phyloP scores from a whole-genome alignment of 2,797 vertebrate species.

The Parauchenoglanis ngamensis region DNA sequence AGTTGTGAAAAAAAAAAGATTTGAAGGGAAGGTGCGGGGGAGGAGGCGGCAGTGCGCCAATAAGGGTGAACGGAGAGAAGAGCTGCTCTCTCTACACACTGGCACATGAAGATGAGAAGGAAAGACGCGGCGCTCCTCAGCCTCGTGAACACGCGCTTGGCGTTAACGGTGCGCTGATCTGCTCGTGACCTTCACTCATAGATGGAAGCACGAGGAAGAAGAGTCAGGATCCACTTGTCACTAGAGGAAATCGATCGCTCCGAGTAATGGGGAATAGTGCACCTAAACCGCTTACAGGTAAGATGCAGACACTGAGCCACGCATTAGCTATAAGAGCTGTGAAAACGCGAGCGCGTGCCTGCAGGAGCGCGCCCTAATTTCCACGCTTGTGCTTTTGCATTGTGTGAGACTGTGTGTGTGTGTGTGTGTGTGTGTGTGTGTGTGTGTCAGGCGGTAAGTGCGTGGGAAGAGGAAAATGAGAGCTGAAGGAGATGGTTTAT shows the following conservation, averaged over 20 bases:
- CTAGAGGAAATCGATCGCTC: constrained; percentile 65
- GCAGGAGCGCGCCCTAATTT: constrained; percentile 7
- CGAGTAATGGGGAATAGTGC: constrained; percentile 81
- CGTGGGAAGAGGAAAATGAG: constrained; percentile 26
- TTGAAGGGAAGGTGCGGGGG: constrained; percentile 59
- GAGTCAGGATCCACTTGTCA: constrained; percentile 71
- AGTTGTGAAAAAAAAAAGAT: constrained; percentile 62
- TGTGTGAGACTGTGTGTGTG: background rate
- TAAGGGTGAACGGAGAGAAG: constrained; percentile 56
- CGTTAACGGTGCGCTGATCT: constrained; percentile 39
- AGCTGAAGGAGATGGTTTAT: constrained; percentile 10
- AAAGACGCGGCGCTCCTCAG: constrained; percentile 49
- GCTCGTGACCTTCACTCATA: constrained; percentile 47
- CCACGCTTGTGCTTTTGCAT: background rate
- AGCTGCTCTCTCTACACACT: constrained; percentile 52
- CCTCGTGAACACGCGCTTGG: constrained; percentile 17
- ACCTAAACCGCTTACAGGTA: constrained; percentile 80
- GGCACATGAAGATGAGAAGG: constrained; percentile 58
- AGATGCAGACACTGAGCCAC: constrained; percentile 45
- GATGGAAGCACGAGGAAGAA: constrained; percentile 71
- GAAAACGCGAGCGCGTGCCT: background rate
- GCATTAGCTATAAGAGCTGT: background rate
- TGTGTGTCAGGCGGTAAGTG: background rate
- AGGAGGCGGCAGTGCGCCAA: constrained; percentile 69
- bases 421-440: background rate